phyloP scores from a whole-genome alignment of 2,797 vertebrate genomes.

The Pyrocephalus nanus region DNA sequence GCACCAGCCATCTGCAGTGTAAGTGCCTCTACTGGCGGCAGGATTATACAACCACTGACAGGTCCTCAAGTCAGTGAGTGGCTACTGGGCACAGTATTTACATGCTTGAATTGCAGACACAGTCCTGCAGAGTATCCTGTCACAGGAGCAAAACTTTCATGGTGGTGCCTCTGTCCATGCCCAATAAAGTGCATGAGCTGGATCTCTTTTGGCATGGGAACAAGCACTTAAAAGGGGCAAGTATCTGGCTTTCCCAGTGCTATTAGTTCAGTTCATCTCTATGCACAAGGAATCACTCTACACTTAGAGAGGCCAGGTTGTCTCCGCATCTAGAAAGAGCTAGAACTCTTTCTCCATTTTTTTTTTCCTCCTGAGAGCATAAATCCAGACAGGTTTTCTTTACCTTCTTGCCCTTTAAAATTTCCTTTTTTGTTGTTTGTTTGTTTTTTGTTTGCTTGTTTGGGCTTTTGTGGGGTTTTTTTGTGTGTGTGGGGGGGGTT shows the following conservation, averaged over 20 bases:
- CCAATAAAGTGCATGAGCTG: neutral
- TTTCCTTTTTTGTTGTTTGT: neutral
- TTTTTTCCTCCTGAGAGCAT: neutral
- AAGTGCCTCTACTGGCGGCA: neutral
- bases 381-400: neutral
- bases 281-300: constrained; percentile 14
- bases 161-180: neutral
- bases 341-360: neutral
- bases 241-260: neutral
- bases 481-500: too few relatives aligned
- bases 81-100: neutral
- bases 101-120: neutral
- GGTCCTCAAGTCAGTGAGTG: neutral
- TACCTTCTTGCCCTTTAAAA: neutral
- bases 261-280: neutral
- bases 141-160: neutral
- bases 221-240: neutral
- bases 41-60: neutral
- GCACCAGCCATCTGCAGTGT: neutral
- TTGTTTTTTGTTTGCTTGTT: neutral
- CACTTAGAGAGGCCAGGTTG: constrained; percentile 9
- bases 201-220: neutral
- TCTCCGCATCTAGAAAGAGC: constrained; percentile 35
- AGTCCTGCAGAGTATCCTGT: neutral
- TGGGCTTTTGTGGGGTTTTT: too few relatives aligned